Evolutionary conservation across 2,113 vertebrate genomes (phyloP).

Genomic region (Solea solea): DNA sequence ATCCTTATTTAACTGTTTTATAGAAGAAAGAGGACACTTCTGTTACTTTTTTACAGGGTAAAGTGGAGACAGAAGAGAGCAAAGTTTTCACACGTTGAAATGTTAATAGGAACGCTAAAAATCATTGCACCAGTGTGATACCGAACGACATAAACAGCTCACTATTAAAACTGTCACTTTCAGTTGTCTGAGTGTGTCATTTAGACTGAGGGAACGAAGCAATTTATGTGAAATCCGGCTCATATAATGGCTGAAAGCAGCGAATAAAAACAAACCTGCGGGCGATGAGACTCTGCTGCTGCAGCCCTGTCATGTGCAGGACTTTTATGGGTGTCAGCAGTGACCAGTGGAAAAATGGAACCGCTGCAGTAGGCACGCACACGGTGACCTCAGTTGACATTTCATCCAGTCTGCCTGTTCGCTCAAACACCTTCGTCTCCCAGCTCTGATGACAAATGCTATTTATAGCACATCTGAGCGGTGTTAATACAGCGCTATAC

Average conservation of each 20-base stretch:
- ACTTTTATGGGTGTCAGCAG: slow-evolving; percentile 62
- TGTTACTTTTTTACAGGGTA: background rate
- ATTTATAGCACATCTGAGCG: slow-evolving; percentile 75
- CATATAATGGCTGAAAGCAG: slow-evolving; percentile 20
- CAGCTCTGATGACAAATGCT: slow-evolving; percentile 74
- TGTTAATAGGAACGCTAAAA: slow-evolving; percentile 20
- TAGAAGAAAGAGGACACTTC: too few species aligned
- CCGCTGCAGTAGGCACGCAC: slow-evolving; percentile 50
- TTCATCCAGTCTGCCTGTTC: slow-evolving; percentile 60
- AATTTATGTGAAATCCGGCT: slow-evolving; percentile 42
- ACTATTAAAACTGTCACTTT: slow-evolving; percentile 34
- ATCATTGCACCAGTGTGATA: slow-evolving; percentile 24
- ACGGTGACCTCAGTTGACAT: slow-evolving; percentile 59
- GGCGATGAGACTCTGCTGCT: slow-evolving; percentile 32
- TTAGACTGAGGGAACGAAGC: slow-evolving; percentile 10
- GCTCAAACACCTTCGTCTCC: slow-evolving; percentile 71
- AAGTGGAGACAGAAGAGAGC: slow-evolving; percentile 19
- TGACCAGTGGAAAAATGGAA: slow-evolving; percentile 72
- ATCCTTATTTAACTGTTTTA: too few species aligned
- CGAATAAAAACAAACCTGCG: slow-evolving; percentile 47
- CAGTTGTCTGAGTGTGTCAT: slow-evolving; percentile 16
- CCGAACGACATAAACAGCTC: slow-evolving; percentile 11
- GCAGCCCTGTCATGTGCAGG: slow-evolving; percentile 48
- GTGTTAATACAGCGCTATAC: slow-evolving; percentile 56
- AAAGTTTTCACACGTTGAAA: background rate